Conservation (phyloP, 2,113 vertebrate genomes). For the Hippotragus niger region DNA sequence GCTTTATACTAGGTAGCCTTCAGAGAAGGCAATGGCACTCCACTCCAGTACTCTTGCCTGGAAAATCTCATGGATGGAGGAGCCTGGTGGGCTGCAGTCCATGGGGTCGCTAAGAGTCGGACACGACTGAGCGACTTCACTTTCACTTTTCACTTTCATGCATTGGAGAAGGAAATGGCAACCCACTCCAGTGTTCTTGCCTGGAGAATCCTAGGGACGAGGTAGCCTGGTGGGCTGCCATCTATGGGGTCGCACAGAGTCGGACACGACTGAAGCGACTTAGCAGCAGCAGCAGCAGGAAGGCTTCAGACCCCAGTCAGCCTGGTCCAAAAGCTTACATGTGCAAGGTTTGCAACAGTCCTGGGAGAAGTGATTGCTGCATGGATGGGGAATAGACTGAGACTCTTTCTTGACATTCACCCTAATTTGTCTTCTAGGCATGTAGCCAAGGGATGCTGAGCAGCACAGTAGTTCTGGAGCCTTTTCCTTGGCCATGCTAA, state of each 20-base stretch:
- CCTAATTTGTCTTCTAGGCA: not conserved
- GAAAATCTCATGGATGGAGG: too few species aligned
- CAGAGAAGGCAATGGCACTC: too few species aligned
- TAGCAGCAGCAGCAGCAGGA: not conserved
- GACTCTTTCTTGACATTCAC: not conserved
- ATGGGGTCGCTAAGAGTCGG: rapidly evolving
- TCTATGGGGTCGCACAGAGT: too few species aligned
- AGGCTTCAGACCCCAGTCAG: not conserved
- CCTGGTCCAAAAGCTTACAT: not conserved
- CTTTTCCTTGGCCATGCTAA: not conserved
- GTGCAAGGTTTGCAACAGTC: not conserved
- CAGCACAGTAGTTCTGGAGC: not conserved
- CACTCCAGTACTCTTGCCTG: too few species aligned
- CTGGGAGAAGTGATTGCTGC: not conserved
- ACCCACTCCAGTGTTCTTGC: too few species aligned
- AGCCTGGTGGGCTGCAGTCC: too few species aligned
- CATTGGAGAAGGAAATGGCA: too few species aligned
- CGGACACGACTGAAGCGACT: rapidly evolving
- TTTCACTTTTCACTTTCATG: too few species aligned
- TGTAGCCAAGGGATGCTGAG: not conserved
- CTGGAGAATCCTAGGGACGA: too few species aligned
- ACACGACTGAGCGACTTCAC: too few species aligned
- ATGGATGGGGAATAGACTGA: not conserved
- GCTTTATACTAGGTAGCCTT: not conserved
- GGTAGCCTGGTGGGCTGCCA: too few species aligned